Percentiles rank a stretch among this genome's conserved stretches.
These are phyloP conservation scores for Coptodon rendalli DNA, from an alignment of 2,113 vertebrate genomes.

Conservation along the genomic window DNA sequence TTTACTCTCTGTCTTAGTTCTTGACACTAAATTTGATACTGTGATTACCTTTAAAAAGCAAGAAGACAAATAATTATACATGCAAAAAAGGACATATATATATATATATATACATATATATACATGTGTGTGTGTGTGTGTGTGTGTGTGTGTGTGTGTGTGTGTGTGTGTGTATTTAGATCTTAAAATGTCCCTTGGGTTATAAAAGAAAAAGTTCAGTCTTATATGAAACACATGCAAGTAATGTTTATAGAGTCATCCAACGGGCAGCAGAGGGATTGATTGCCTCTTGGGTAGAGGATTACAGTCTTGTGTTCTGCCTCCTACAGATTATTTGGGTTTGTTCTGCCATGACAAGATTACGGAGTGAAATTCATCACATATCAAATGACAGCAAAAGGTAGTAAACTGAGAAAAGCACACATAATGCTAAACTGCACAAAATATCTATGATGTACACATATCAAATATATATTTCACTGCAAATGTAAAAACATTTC, in stretches of 20 bases:
- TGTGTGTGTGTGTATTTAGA: too few relatives aligned
- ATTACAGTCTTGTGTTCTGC: conserved; percentile 49
- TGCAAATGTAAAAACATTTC: background rate
- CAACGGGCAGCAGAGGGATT: conserved; percentile 42
- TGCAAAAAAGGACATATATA: too few relatives aligned
- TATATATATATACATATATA: background rate
- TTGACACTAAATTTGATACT: background rate
- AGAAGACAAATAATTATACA: background rate
- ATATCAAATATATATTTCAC: background rate
- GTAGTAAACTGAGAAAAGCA: conserved; percentile 13
- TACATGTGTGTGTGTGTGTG: too few relatives aligned
- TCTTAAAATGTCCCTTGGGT: background rate
- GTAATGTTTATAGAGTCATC: conserved; percentile 37
- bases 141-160: too few relatives aligned
- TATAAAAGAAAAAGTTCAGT: background rate
- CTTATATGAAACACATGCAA: conserved; percentile 3
- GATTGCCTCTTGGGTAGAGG: conserved; percentile 34
- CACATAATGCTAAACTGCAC: background rate
- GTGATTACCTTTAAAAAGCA: background rate
- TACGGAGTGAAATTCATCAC: conserved; percentile 45
- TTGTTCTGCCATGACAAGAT: conserved; percentile 55
- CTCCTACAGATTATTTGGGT: conserved; percentile 41
- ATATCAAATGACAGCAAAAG: conserved; percentile 48
- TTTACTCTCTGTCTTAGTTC: background rate
- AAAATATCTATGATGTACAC: background rate